Evolutionary conservation across 2,113 vertebrate genomes (phyloP).

Genomic region (Callipepla californica): DNA sequence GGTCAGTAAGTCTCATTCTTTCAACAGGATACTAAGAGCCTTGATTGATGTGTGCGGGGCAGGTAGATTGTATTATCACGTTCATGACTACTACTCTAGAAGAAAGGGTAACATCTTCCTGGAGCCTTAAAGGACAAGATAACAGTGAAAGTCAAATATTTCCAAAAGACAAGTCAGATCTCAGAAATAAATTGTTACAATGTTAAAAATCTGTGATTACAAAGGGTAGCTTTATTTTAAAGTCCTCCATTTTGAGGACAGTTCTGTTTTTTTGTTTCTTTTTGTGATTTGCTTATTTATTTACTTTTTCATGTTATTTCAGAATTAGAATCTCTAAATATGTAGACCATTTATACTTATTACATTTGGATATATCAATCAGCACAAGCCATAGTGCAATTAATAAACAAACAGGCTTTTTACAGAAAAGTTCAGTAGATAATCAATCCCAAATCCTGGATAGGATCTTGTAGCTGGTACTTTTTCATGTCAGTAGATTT

Average conservation of each 20-base stretch:
- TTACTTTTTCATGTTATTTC: neutral
- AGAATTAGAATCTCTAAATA: slow-evolving; percentile 7
- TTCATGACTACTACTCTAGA: neutral
- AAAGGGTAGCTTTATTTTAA: neutral
- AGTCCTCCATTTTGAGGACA: neutral
- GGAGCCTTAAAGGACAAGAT: neutral
- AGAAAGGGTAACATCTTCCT: neutral
- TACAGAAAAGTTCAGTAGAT: slow-evolving; percentile 35
- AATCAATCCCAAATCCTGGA: slow-evolving; percentile 44
- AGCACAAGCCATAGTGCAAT: slow-evolving; percentile 31
- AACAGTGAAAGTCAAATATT: neutral
- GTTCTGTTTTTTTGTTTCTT: neutral
- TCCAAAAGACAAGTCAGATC: neutral
- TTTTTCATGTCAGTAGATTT: slow-evolving; percentile 30
- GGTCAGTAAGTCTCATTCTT: neutral
- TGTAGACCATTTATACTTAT: neutral
- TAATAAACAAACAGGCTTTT: slow-evolving; percentile 61
- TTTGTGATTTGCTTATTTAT: neutral
- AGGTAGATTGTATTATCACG: neutral
- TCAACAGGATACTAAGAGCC: neutral
- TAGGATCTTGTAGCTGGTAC: slow-evolving; percentile 24
- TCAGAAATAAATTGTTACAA: neutral
- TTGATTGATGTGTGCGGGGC: neutral
- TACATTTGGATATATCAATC: slow-evolving; percentile 15
- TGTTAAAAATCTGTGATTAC: neutral